Base-by-base conservation (phyloP, 2,797 vertebrate genomes). In the Hephaestus fuliginosus region DNA sequence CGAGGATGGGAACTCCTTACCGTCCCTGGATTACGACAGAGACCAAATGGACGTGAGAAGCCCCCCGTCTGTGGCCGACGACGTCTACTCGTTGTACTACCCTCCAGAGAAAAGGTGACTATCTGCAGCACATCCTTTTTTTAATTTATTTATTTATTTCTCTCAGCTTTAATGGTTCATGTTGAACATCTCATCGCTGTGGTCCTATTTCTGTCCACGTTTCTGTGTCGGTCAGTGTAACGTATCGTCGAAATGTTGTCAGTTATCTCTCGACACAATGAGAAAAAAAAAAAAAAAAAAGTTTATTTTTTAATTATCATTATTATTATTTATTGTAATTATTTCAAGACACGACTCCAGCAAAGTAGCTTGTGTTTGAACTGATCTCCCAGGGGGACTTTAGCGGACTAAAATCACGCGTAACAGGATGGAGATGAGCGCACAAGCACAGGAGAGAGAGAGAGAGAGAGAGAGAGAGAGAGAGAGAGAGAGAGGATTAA, bases 91-190 rank as follows among this genome's bases (percentile, higher is more conserved):
- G 25, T 90, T 97, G 80, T 97, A 95, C 82, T 96, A 96, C 84
- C 96, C 97, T 0, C 90, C 94, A 22, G 97, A 97, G 70, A 96
- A 96, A 90, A 98, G 98, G 97, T 99, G 93, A 96, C 81, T 79
- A 74, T 79, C 70, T 44, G 6, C 58, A 7, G 3, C 63, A 33
- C 30, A 5, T 20, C 39, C 67, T 49, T 20, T 20, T 17, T 18
- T 6, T 3, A 33, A 3, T 33, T 33, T 33, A 2, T 33, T 3
- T 33, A 33, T 33, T 33, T 5, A 2, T 5, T 4, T 58, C 5
- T 4, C 53, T 71, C 30, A 65, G 39, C 58, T 13, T 78, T 75
- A 28, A 60, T 86, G 56, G 81, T 89, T 75, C 76, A 69, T 85
- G 85, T 82, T 67, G 41, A 88, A 89, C 92, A 88, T 93, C 88